These are phyloP conservation scores for Lithobius niger DNA, from an alignment of 1,140 invertebrate genomes.

Conservation along the genomic window DNA sequence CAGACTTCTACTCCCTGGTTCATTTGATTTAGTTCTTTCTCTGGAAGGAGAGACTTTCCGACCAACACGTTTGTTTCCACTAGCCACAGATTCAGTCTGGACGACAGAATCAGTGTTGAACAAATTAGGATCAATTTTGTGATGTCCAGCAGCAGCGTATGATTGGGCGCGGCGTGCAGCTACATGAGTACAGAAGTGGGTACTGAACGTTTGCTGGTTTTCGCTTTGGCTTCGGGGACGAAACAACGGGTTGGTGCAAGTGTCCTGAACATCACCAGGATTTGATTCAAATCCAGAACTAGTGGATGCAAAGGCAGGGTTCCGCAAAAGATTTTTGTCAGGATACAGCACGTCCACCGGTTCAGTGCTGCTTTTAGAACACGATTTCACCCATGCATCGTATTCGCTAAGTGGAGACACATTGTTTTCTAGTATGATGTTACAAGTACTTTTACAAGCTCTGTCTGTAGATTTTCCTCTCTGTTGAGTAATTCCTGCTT, in stretches of 20 bases:
- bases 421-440: constrained; percentile 37
- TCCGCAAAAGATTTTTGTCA: not conserved
- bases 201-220: constrained; percentile 20
- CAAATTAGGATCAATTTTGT: not conserved
- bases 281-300: not conserved
- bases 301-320: not conserved
- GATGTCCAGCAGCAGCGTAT: not conserved
- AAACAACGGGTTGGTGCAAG: too few relatives aligned
- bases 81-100: not conserved
- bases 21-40: not conserved
- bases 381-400: not conserved
- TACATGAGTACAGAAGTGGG: constrained; percentile 34
- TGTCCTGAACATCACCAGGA: not conserved
- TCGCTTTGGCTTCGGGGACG: not conserved
- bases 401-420: not conserved
- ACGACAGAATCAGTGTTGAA: not conserved
- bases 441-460: constrained; percentile 50
- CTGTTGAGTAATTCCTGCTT: not conserved
- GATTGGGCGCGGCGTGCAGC: constrained; percentile 21
- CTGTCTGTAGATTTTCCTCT: constrained; percentile 28
- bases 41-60: not conserved
- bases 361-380: not conserved
- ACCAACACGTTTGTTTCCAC: not conserved
- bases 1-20: not conserved
- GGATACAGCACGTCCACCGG: not conserved